A percentile compares a stretch with the other conserved stretches of the same genome.
Conservation (phyloP, 2,113 vertebrate species). For the Boulengeromyrus knoepffleri region DNA sequence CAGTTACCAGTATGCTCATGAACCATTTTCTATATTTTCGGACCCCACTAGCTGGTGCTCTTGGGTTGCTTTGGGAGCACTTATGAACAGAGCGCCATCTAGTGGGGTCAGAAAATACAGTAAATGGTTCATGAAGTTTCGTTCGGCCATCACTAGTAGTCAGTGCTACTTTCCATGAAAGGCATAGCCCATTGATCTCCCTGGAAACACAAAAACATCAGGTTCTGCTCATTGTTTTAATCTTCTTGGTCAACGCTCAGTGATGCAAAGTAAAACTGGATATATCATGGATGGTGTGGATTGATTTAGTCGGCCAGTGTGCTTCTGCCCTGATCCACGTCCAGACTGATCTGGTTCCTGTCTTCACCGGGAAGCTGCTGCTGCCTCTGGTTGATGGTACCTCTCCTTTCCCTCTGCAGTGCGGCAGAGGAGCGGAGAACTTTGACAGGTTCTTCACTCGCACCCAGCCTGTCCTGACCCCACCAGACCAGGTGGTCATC, state of each 20-base stretch:
- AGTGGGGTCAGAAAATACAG: not conserved
- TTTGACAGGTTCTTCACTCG: conserved; percentile 98
- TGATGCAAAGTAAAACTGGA: not conserved
- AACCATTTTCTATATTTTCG: not conserved
- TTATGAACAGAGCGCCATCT: not conserved
- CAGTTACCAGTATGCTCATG: not conserved
- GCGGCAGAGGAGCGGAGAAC: conserved; percentile 94
- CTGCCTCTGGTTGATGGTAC: not conserved
- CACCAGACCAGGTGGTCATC: conserved; percentile 94
- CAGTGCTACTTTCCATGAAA: not conserved
- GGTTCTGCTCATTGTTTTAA: not conserved
- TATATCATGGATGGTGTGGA: not conserved
- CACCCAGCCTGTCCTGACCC: conserved; percentile 88
- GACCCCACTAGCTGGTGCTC: not conserved
- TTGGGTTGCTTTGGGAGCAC: not conserved
- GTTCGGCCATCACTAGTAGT: not conserved
- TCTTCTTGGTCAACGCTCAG: not conserved
- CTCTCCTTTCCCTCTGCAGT: conserved; percentile 56
- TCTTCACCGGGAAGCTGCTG: not conserved
- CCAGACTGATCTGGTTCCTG: not conserved
- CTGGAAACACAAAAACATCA: not conserved
- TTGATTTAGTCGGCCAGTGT: not conserved
- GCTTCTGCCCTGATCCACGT: not conserved
- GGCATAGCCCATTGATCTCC: not conserved
- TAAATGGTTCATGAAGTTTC: not conserved